A percentile compares a stretch with the other conserved stretches of the same genome.
Conservation (phyloP, 2,797 vertebrate genomes). For the Lepilemur septentrionalis region DNA sequence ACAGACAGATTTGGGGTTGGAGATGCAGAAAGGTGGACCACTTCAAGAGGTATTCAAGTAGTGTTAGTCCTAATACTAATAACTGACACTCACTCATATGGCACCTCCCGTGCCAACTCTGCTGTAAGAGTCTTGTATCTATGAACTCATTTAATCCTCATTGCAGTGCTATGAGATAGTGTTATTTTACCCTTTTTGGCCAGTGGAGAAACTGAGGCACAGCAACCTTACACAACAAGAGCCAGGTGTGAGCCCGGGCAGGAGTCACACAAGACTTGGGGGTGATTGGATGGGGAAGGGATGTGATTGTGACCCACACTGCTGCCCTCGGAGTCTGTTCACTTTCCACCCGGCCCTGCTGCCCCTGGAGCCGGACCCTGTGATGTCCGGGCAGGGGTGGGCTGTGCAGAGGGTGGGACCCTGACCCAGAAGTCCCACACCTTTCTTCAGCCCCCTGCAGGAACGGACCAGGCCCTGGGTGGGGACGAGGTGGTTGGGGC, state of each 20-base stretch:
- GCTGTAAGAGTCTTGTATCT: background rate
- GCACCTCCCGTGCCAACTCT: rapidly evolving
- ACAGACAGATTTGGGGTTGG: background rate
- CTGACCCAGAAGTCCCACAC: background rate
- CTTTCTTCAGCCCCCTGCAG: background rate
- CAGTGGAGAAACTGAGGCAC: slow-evolving; percentile 10
- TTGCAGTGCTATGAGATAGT: background rate
- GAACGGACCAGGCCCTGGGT: background rate
- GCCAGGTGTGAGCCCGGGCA: too few relatives aligned
- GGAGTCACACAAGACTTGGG: background rate
- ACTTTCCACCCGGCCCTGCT: background rate
- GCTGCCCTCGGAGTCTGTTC: background rate
- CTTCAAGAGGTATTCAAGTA: background rate
- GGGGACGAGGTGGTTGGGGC: background rate
- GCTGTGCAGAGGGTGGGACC: background rate
- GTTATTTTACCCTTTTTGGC: background rate
- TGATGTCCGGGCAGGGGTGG: background rate
- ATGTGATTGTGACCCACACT: background rate
- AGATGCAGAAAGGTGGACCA: background rate
- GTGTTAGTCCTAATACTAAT: too few relatives aligned
- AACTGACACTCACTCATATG: background rate
- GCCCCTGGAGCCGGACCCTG: background rate
- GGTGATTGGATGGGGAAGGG: background rate
- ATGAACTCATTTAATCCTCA: background rate
- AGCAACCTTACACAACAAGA: background rate